A percentile compares a stretch with the other conserved stretches of the same genome.
Conservation (phyloP, 2,797 vertebrate species). For the Xyrichtys novacula region DNA sequence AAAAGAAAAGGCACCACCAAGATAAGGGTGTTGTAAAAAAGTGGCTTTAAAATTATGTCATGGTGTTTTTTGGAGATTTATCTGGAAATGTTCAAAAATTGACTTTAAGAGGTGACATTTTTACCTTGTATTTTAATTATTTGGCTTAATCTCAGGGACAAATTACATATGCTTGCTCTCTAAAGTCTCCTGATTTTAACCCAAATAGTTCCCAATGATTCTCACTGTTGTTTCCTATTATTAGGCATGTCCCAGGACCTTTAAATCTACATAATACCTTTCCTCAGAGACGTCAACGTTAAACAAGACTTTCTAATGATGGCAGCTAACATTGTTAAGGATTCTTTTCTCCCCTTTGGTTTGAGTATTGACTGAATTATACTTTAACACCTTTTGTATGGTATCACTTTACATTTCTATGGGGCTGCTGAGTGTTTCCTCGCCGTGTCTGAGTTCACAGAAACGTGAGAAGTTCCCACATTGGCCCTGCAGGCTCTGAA, state of each 20-base stretch:
- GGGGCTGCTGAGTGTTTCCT: conserved; percentile 9
- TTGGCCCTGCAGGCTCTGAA: conserved; percentile 28
- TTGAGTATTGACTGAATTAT: neutral
- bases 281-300: too few species aligned
- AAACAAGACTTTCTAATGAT: neutral
- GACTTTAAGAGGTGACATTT: too few species aligned
- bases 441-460: conserved; percentile 40
- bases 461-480: conserved; percentile 63
- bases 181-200: too few species aligned
- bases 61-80: neutral
- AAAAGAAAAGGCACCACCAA: neutral
- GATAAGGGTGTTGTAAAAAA: conserved; percentile 4
- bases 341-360: neutral
- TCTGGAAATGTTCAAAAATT: too few species aligned
- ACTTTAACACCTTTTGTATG: neutral
- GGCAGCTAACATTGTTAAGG: neutral
- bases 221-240: too few species aligned
- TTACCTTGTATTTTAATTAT: too few species aligned
- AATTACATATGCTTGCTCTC: too few species aligned
- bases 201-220: too few species aligned
- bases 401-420: conserved; percentile 26
- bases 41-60: neutral
- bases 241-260: too few species aligned
- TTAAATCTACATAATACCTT: too few species aligned
- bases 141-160: too few species aligned